Base-by-base conservation (phyloP, 2,113 vertebrate genomes). In the Muscicapa adusta region DNA sequence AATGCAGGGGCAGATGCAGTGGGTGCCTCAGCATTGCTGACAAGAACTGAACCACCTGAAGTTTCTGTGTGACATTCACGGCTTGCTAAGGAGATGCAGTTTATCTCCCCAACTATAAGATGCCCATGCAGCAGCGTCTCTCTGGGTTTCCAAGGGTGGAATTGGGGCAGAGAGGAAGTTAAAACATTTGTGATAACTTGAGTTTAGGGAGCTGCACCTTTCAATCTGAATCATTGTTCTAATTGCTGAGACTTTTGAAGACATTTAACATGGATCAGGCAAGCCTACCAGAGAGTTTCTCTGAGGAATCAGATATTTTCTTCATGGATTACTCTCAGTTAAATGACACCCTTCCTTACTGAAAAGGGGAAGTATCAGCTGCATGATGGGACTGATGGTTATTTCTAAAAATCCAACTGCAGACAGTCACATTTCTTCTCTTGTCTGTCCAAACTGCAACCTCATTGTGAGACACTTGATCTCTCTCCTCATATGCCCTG, bases 91-190 rank as follows among this genome's bases (percentile, higher is more conserved):
- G n/a, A 57, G 70, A 29, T 0, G 0, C 43, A 25, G 18, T 75
- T 68, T 19, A 62, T 40, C 43, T 71, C 47, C 65, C 13, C 0
- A 0, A 0, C 14, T 79, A 24, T 16, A 48, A 16, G 12, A 42
- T 58, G 19, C 19, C 47, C 3, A 1, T 16, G 40, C 8, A 2
- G 8, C 2, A 3, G 8, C 1, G 0, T 19, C 20, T 68, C 12
- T 60, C 20, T 40, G 38, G 38, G 9, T n/a, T 84, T 76, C 54
- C 1, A 2, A 25, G 50, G 28, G 24, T 67, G 57, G 3, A n/a
- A 8, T 3, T 67, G 11, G 33, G 47, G 28, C 36, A 83, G 31
- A 60, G 20, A 43, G 14, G 22, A 62, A 60, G 14, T 18, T 56
- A 33, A 78, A 79, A 58, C 8, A 4, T 60, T 56, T 45, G 10